A percentile compares a stretch with the other conserved stretches of the same genome.
Evolutionary conservation across 2,888 invertebrate species (phyloP).

Genomic region (Callyntrura guangdongensis): DNA sequence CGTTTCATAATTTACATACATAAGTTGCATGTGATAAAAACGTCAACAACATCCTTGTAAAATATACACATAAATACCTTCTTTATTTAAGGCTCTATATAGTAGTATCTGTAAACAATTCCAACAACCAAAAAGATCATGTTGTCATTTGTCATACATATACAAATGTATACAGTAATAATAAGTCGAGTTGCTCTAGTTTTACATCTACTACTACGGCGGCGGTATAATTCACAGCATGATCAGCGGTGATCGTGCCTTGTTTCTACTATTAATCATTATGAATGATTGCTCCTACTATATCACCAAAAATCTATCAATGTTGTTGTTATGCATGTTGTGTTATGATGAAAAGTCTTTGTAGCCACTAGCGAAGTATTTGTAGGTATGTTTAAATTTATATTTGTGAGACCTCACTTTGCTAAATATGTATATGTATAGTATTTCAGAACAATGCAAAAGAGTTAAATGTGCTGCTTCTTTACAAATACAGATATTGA

Average conservation of each 20-base stretch:
- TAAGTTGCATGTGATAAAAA: conserved; percentile 69
- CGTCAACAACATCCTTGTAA: conserved; percentile 45
- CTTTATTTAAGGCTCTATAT: conserved; percentile 11
- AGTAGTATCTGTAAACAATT: conserved; percentile 11
- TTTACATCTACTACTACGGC: neutral
- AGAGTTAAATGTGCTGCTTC: conserved; percentile 63
- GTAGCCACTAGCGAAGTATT: conserved; percentile 40
- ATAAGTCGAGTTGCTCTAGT: conserved; percentile 46
- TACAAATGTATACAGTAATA: neutral
- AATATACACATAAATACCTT: conserved; percentile 16
- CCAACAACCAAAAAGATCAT: conserved; percentile 56
- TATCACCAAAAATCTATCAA: conserved; percentile 38
- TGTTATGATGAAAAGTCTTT: conserved; percentile 27
- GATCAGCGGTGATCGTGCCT: conserved; percentile 78
- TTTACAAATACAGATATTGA: conserved; percentile 52
- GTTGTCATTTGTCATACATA: conserved; percentile 51
- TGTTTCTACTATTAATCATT: conserved; percentile 47
- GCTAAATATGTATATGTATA: conserved; percentile 2
- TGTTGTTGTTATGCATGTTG: conserved; percentile 51
- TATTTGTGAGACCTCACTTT: conserved; percentile 60
- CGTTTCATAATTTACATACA: conserved; percentile 47
- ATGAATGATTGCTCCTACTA: conserved; percentile 36
- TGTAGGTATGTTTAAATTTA: conserved; percentile 6
- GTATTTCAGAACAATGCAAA: conserved; percentile 22
- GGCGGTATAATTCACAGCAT: conserved; percentile 65